Conservation (phyloP, 1,140 invertebrate genomes). For the Euwallacea fornicatus region DNA sequence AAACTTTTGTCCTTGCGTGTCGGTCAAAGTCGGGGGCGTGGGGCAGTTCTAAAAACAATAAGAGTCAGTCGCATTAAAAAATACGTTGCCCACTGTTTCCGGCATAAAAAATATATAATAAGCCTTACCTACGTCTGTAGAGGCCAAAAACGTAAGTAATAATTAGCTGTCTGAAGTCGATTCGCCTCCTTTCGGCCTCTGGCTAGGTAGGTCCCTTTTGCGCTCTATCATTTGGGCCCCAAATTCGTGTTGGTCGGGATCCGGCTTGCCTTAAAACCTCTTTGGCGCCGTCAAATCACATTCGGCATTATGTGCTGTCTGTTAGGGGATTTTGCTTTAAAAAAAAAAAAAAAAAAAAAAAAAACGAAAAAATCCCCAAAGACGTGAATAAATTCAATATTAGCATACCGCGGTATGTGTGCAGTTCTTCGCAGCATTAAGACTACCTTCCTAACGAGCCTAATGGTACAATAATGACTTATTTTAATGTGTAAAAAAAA, state of each 20-base stretch:
- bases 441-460: no score
- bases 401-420: no score
- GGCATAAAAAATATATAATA: conserved; percentile 50
- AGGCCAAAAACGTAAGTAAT: conserved; percentile 45
- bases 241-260: conserved; percentile 31
- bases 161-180: conserved; percentile 47
- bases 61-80: conserved; percentile 42
- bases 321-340: no score
- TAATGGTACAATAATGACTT: no score
- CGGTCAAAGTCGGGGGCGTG: not conserved
- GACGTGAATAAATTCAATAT: no score
- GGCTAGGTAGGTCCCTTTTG: conserved; percentile 36
- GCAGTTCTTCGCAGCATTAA: no score
- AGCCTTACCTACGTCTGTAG: conserved; percentile 39
- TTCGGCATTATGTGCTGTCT: conserved; percentile 13
- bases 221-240: conserved; percentile 45
- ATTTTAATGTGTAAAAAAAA: no score
- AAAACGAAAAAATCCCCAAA: no score
- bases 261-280: conserved; percentile 23
- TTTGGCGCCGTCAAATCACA: conserved; percentile 34
- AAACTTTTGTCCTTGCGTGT: not conserved
- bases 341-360: no score
- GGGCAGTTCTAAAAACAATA: conserved; percentile 22
- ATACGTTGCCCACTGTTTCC: conserved; percentile 44
- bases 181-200: conserved; percentile 37